Evolutionary conservation across 2,888 invertebrate species (phyloP), one percentile per base, ranked within the genome.

Genomic region (Drosophila pseudotakahashii): DNA sequence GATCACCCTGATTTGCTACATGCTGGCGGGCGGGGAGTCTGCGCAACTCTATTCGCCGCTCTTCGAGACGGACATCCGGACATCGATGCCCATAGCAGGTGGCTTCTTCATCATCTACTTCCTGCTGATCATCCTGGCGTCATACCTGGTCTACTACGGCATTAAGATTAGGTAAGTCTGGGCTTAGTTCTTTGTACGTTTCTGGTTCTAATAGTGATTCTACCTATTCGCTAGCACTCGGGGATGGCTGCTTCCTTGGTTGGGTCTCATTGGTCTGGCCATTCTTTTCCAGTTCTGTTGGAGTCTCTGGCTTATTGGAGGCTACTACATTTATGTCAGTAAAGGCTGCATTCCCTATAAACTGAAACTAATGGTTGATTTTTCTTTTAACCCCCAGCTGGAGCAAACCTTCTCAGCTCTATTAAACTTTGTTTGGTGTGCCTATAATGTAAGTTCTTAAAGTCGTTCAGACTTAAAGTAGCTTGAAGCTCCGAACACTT

Each of bases 321-420:
- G 97, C 72, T 98, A 98, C 89, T 98, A 98, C 87, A 97, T 97
- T 88, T 97, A 97, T 92, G 97, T 97, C 92, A 95, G 96, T 94
- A 16, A 11, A 32, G 3, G 11, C 7, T n/a, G 14, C 23, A 36
- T 2, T 14, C 34, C 7, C 4, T 9, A 1, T 16, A 7, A 16
- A 23, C 32, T 1, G 13, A 9, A 23, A 36, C 16, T 66, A 7
- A 19, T 59, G 52, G 3, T 41, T 19, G 19, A 19, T 19, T 39
- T 39, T 23, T 11, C 1, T 23, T 39, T 7, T 32, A 11, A 67
- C 64, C 64, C 75, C 48, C 92, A 97, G 97, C 93, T 97, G 87
- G 95, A 96, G 63, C 94, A 95, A 44, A 96, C 97, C 2, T 94
- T 96, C 78, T 95, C 96, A 30, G 95, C 96, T 0, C 91, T 97